Conservation (phyloP, 2,888 invertebrate genomes). For the Bimastos eiseni region DNA sequence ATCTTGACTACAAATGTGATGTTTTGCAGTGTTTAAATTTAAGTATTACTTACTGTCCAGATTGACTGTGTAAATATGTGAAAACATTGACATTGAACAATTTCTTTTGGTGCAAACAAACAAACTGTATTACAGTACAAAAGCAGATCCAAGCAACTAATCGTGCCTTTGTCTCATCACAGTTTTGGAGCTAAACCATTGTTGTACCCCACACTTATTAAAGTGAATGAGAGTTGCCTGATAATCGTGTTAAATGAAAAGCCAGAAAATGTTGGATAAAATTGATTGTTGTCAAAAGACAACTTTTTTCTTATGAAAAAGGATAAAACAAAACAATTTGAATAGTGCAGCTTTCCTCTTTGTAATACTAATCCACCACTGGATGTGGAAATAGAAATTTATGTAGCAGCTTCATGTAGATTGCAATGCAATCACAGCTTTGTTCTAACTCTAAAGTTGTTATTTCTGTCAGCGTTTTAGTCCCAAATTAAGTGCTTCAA, state of each 20-base stretch:
- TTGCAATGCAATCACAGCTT: not conserved
- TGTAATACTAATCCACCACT: too few relatives aligned
- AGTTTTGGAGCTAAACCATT: not conserved
- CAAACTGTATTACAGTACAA: not conserved
- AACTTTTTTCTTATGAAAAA: too few relatives aligned
- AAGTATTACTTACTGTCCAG: not conserved
- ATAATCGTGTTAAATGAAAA: not conserved
- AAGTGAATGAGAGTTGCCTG: not conserved
- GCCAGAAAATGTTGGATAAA: too few relatives aligned
- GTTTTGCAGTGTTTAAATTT: not conserved
- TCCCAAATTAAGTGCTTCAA: not conserved
- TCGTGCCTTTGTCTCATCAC: not conserved
- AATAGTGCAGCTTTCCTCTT: too few relatives aligned
- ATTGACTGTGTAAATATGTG: not conserved
- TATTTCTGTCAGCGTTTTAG: not conserved
- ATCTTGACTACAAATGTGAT: not conserved
- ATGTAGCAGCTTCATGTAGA: too few relatives aligned
- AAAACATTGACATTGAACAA: not conserved
- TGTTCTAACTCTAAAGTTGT: not conserved
- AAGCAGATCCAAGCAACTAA: not conserved
- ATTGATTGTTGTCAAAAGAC: too few relatives aligned
- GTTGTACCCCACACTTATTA: not conserved
- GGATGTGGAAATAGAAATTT: too few relatives aligned
- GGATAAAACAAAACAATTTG: too few relatives aligned
- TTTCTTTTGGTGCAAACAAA: not conserved